These are phyloP conservation scores for Lepidocolaptes lacrymiger DNA, from an alignment of 2,797 vertebrate species.

Conservation along the genomic window DNA sequence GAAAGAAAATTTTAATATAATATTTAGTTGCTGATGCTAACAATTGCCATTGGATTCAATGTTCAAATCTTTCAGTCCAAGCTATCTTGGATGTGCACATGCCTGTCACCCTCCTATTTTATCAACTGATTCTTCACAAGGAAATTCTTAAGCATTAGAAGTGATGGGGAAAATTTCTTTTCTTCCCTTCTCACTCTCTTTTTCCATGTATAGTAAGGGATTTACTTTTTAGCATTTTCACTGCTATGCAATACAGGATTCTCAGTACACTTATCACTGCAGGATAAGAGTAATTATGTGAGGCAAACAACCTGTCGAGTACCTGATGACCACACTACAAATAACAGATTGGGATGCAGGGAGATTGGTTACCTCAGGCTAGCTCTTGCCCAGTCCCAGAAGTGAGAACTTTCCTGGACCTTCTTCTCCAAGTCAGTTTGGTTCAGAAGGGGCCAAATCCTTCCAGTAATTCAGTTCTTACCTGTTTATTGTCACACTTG, in stretches of 20 bases:
- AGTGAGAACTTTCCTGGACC: background rate
- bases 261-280: background rate
- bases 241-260: background rate
- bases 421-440: background rate
- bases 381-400: background rate
- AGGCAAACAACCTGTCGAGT: background rate
- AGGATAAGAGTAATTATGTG: background rate
- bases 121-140: background rate
- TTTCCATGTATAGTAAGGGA: background rate
- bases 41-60: background rate
- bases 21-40: background rate
- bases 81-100: background rate
- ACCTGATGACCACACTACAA: background rate
- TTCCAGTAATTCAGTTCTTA: background rate
- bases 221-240: background rate
- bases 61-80: background rate
- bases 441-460: background rate
- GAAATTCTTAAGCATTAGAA: background rate
- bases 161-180: background rate
- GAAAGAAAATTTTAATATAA: background rate
- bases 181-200: background rate
- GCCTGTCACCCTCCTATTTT: accelerated
- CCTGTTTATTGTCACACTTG: slow-evolving; percentile 69
- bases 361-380: background rate
- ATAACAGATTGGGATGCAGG: background rate